Conservation (phyloP, 2,797 vertebrate genomes). For the Catostomus latipinnis region DNA sequence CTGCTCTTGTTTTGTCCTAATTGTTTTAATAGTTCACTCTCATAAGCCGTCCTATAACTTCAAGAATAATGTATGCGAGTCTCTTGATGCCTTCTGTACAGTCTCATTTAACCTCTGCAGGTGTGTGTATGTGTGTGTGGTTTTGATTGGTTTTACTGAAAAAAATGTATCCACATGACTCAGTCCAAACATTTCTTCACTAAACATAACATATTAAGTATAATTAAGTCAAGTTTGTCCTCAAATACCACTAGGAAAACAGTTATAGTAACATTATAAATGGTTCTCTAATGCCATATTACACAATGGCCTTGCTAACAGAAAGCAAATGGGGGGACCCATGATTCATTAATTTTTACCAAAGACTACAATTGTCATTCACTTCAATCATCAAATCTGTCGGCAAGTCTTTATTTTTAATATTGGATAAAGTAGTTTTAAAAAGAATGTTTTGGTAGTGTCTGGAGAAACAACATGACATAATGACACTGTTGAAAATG, state of each 20-base stretch:
- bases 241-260: constrained; percentile 16
- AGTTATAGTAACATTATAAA: background rate
- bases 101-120: constrained; percentile 42
- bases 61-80: constrained; percentile 42
- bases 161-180: constrained; percentile 5
- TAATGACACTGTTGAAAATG: constrained; percentile 35
- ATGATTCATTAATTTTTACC: constrained; percentile 81
- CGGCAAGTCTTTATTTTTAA: constrained; percentile 21
- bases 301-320: constrained; percentile 82
- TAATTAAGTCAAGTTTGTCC: background rate
- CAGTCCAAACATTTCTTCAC: constrained; percentile 24
- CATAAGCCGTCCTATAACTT: constrained; percentile 29
- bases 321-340: constrained; percentile 59
- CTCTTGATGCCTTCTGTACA: constrained; percentile 53
- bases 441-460: constrained; percentile 49
- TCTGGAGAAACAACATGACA: background rate
- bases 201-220: background rate
- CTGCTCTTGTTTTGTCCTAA: constrained; percentile 11
- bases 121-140: constrained; percentile 45
- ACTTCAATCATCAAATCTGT: constrained; percentile 73
- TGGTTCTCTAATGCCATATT: constrained; percentile 22
- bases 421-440: constrained; percentile 13
- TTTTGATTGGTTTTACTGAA: constrained; percentile 35
- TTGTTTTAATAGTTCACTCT: constrained; percentile 14
- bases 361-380: constrained; percentile 83